Evolutionary conservation across 2,888 invertebrate species (phyloP), one percentile per base, ranked within the genome.

Genomic region (Oligia latruncula): DNA sequence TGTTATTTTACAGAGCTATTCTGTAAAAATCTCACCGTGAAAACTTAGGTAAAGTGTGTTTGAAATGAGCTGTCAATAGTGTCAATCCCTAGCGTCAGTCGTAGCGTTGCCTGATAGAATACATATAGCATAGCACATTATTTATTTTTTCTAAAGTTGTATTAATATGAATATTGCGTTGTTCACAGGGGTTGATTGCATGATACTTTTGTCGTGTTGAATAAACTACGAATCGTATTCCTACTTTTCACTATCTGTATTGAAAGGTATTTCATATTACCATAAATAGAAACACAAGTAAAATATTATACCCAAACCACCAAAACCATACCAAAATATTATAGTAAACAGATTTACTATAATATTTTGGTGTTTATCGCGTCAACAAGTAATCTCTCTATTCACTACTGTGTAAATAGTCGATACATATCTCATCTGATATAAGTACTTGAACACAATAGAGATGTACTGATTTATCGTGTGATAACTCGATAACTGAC

Each of bases 401-500:
- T 75, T 79, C 64, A 67, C 62, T 58, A 64, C 52, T 68, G 65
- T 35, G 23, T 70, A 73, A 77, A 81, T 73, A 74, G 52, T 52
- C 9, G 81, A 83, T 80, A 68, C 13, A 29, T 65, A 87, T 87
- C 80, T 46, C 64, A 71, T 60, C 70, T 75, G 74, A 77, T 85
- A 73, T 64, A 70, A 9, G 46, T 46, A 49, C 29, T 60, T 1
- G 20, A 68, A 40, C 9, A 79, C 71, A 78, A 80, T 79, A 58
- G 62, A 81, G 84, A 78, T 86, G 74, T 70, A 68, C 52, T 62
- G 82, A 80, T 81, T 72, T 74, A 8, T 62, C 9, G 64, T 62
- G 49, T 29, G 87, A 87, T 87, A 84, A 52, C 49, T 77, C 29
- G 49, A 68, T 68, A 82, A 71, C 55, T 82, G 86, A 74, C 76